Base-by-base conservation (phyloP, 2,888 invertebrate species). In the Drosophila anomalata region DNA sequence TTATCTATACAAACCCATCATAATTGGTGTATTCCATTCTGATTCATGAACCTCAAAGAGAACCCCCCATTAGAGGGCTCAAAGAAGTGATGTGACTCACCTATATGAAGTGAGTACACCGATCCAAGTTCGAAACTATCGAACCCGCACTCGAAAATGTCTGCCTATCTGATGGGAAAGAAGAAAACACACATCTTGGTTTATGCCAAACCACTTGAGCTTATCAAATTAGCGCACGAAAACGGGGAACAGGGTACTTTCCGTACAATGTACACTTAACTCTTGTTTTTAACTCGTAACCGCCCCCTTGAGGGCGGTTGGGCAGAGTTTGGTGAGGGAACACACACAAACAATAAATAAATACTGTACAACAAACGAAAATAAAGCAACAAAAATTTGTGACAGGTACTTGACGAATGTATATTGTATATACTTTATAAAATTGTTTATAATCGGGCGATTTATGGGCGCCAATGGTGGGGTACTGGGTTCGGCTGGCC, bases 361-460 rank as follows among this genome's bases (percentile, higher is more conserved):
- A 61, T 12, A 39, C 31, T n/a, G 9, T 22, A 31, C 12, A 51
- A 6, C 33, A 12, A 52, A 31, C 14, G 22, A 41, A 47, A 36
- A 48, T 46, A 29, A 33, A 26, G 41, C 54, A 54, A 66, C 55
- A 55, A 33, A 24, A 62, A 61, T 78, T 77, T 73, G 81, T 70
- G 81, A 75, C 69, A 54, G 67, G 55, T 59, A 76, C 78, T 79
- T 76, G 72, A 56, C 42, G 39, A 55, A 58, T 53, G 44, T 65
- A 9, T 29, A 58, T 61, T 53, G 44, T 65, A 9, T 29, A 58
- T 61, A 55, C 57, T 60, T 31, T 61, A 66, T 61, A 72, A 42
- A 69, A 48, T 55, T 60, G 52, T 71, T 59, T 70, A 78, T 80
- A 73, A 80, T 83, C 84, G 59, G 22, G 47, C 53, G 75, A 80